Base-by-base conservation (phyloP, 2,113 vertebrate species). In the Mastomys natalensis region DNA sequence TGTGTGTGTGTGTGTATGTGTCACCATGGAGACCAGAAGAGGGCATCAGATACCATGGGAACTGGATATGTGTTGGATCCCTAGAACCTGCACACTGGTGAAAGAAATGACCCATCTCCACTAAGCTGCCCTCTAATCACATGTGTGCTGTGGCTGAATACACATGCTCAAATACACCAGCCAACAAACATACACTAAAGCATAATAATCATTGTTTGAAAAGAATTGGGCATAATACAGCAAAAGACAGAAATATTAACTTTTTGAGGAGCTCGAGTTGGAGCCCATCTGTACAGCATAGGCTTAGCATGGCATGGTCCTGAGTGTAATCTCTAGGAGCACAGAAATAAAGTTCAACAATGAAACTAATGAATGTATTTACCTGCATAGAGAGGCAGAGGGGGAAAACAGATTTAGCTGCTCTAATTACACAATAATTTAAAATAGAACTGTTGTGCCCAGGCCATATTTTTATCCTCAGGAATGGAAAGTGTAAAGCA, bases 161-260 rank as follows among this genome's bases (percentile, higher is more conserved):
- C 26, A 34, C 3, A 11, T 5, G 16, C 60, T 21, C 31, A 24
- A 3, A 60, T 21, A 62, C 58, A 40, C 80, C 62, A 40, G 24
- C 6, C 43, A 22, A 37, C 43, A 68, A 12, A 87, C 10, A 37
- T 22, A 70, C 1, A 15, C 43, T 70, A 77, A 90, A 94, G 29
- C 43, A n/a, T 24, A 80, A 40, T 29, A 43, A 84, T 84, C 15
- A 84, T 62, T 58, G 5, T 70, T 85, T 60, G n/a, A 60, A 64
- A 84, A 90, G 26, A 62, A 48, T n/a, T 29, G 43, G 53, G 3
- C 31, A 64, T 16, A 64, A 68, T 48, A 84, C 7, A 66, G 34
- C 77, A 91, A 76, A 78, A 89, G 8, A 12, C 68, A 89, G 76
- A 89, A 34, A 80, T 73, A 90, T 70, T 89, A 37, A 88, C 66